phyloP scores from a whole-genome alignment of 35 echinoderm and acorn worm species.

The Chiridota heheva region DNA sequence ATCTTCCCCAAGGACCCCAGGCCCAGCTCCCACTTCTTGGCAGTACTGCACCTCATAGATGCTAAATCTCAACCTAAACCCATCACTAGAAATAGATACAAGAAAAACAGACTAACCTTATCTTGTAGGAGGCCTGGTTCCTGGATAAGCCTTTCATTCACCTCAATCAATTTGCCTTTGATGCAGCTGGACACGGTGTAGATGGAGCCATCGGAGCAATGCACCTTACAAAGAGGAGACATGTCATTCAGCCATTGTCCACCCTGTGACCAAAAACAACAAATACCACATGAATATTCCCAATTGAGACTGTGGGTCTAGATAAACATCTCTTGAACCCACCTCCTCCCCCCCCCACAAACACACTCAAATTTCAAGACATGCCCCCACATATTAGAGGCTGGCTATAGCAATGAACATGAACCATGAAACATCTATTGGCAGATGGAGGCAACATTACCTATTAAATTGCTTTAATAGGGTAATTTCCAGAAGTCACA shows the following conservation, averaged over 20 bases:
- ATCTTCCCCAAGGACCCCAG: no score
- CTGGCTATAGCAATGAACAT: neutral
- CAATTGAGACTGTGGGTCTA: neutral
- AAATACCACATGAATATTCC: neutral
- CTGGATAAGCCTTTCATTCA: constrained; percentile 56
- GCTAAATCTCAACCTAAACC: no score
- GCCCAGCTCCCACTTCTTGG: no score
- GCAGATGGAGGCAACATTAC: neutral
- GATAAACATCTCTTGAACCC: neutral
- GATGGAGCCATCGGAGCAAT: constrained; percentile 39
- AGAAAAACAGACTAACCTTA: constrained; percentile 53
- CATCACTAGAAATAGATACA: no score
- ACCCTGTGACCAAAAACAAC: constrained; percentile 30
- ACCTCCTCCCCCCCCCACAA: no score
- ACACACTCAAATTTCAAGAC: no score
- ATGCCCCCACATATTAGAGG: neutral
- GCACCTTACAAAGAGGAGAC: constrained; percentile 57
- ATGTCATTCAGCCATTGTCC: constrained; percentile 61
- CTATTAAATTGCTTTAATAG: neutral
- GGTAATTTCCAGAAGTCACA: neutral
- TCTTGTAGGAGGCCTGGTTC: constrained; percentile 51
- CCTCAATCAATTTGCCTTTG: constrained; percentile 72
- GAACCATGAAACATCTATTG: neutral
- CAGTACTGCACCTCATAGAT: no score
- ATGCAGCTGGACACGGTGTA: constrained; percentile 68